Evolutionary conservation across 2,113 vertebrate genomes (phyloP).

Genomic region (Noturus placidus): DNA sequence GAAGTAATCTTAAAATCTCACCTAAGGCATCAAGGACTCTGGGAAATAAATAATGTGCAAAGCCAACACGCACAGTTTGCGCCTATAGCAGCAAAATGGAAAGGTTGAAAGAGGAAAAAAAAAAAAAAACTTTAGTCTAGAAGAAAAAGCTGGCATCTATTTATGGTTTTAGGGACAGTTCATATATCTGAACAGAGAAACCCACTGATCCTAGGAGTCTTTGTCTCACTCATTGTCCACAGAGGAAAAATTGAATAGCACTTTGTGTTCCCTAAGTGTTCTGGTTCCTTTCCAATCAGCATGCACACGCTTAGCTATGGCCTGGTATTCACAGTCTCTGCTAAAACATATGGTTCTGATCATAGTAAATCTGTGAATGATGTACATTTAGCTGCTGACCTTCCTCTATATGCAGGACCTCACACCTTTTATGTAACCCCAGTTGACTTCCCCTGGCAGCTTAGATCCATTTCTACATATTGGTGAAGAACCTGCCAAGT

Average conservation of each 20-base stretch:
- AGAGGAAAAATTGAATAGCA: background rate
- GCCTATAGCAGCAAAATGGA: constrained; percentile 11
- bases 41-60: constrained; percentile 43
- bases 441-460: constrained; percentile 40
- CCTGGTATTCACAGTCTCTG: background rate
- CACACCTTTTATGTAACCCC: constrained; percentile 6
- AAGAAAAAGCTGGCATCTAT: constrained; percentile 10
- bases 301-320: background rate
- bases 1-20: constrained; percentile 46
- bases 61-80: constrained; percentile 36
- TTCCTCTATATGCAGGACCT: background rate
- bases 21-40: constrained; percentile 41
- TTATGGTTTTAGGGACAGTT: constrained; percentile 17
- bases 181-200: constrained; percentile 37
- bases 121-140: constrained; percentile 19
- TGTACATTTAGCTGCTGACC: background rate
- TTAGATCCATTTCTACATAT: constrained; percentile 51
- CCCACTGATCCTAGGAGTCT: constrained; percentile 15
- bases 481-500: constrained; percentile 40
- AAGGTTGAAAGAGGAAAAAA: constrained; percentile 12
- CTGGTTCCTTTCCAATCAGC: background rate
- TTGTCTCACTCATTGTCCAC: constrained; percentile 35
- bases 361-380: background rate
- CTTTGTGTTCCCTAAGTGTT: background rate
- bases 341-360: background rate